Base-by-base conservation (phyloP, 2,888 invertebrate species). In the Chironomus tentans region DNA sequence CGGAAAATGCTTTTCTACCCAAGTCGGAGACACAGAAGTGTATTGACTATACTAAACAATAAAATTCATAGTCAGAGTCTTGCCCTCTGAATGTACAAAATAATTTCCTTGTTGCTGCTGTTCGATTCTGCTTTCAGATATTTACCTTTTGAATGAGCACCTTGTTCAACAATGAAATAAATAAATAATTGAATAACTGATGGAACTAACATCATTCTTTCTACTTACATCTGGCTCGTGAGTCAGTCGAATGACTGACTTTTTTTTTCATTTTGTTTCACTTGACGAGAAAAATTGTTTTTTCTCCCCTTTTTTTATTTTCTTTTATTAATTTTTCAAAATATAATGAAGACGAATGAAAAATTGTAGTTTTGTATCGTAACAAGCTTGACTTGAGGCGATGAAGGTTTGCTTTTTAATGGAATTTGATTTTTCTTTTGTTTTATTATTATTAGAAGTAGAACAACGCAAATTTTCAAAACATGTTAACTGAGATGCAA, bases 181-280 rank as follows among this genome's bases (percentile, higher is more conserved):
- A 73, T 73, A 56, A 73, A 73, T 73, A 73, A 73, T 73, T 73
- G 72, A 62, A 46, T 62, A 73, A 22, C 24, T 71, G 28, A 71
- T 56, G 71, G 71, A 38, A 47, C 28, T 18, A 68, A 13, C 15
- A 15, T 5, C 68, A 68, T 68, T 48, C 15, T 70, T 12, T 21
- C 21, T 46, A 12, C 62, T 28, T 68, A 22, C 65, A 22, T 24
- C 71, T 71, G 70, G 24, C 71, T 50, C 38, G 38, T 28, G 28
- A 28, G n/a, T 50, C 50, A 15, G 1, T 56, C 15, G 22, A 18
- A 65, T 65, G 65, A 65, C 18, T n/a, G n/a, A n/a, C n/a, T n/a
- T n/a, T n/a, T n/a, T n/a, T 65, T 65, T 65, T 22, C 7, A 7
- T 15, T 22, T 22, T 65, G 1, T 18, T 18, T 15, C 56, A 56